phyloP scores from a whole-genome alignment of 2,113 vertebrate species.

The Mesoclemmys tuberculata region DNA sequence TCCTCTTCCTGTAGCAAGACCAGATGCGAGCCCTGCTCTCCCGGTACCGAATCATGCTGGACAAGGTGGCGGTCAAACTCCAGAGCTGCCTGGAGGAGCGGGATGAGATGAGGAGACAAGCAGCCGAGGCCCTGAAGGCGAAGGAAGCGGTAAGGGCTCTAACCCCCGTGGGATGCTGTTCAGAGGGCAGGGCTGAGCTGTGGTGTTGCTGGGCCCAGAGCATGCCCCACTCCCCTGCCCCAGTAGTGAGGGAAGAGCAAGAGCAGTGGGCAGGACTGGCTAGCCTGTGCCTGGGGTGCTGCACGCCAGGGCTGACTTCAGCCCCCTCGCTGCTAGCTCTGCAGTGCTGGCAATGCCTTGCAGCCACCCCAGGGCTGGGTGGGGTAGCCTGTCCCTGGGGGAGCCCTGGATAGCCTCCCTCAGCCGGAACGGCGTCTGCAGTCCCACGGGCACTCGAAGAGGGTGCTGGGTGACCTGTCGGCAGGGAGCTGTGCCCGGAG shows the following conservation, averaged over 20 bases:
- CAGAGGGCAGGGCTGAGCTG: neutral
- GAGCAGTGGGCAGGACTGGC: neutral
- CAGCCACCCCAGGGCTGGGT: accelerated
- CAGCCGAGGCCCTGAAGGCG: constrained; percentile 77
- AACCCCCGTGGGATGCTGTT: accelerated
- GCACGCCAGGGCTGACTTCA: neutral
- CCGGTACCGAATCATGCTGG: constrained; percentile 68
- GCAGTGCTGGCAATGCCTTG: neutral
- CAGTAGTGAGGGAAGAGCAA: neutral
- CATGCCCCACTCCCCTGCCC: neutral
- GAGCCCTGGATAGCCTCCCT: too few relatives aligned
- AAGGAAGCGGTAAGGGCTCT: constrained; percentile 80
- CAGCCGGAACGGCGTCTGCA: too few relatives aligned
- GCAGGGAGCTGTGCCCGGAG: too few relatives aligned
- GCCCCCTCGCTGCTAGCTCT: neutral
- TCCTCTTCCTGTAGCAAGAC: constrained; percentile 8
- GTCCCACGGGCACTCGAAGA: too few relatives aligned
- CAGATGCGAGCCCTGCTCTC: constrained; percentile 70
- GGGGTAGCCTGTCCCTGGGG: neutral
- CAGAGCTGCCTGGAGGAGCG: constrained; percentile 75
- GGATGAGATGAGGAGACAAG: constrained; percentile 75
- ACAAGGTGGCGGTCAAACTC: constrained; percentile 75
- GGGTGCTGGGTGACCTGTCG: too few relatives aligned
- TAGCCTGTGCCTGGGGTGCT: neutral
- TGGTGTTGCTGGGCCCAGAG: neutral